A percentile compares a stretch with the other conserved stretches of the same genome.
Conservation (phyloP, 2,113 vertebrate species). For the Hystrix cristata region DNA sequence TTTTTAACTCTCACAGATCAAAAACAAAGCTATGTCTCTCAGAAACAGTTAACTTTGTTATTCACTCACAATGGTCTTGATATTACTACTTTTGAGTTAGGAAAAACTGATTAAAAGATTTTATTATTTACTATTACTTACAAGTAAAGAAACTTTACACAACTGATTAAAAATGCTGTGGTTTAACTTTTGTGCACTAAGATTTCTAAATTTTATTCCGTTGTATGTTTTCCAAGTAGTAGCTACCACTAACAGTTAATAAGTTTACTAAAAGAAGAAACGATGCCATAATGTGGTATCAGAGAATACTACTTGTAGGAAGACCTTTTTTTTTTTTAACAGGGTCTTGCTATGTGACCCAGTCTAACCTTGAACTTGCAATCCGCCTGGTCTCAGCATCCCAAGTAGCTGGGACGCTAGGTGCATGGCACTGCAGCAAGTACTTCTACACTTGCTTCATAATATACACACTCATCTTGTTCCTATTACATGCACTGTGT, state of each 20-base stretch:
- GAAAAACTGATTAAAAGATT: background rate
- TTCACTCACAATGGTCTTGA: background rate
- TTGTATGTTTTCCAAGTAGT: background rate
- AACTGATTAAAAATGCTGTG: background rate
- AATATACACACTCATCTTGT: background rate
- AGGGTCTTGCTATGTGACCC: background rate
- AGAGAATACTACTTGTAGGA: background rate
- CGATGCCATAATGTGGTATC: background rate
- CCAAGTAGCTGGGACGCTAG: background rate
- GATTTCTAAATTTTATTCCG: constrained; percentile 41
- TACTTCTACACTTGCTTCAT: background rate
- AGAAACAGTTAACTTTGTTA: background rate
- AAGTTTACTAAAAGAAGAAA: constrained; percentile 23
- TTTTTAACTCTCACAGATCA: background rate
- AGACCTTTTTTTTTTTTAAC: background rate
- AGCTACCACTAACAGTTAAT: background rate
- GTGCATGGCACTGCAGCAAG: background rate
- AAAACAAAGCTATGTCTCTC: background rate
- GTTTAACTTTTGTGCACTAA: background rate
- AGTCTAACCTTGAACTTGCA: no score
- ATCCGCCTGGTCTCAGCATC: background rate
- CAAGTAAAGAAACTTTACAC: background rate
- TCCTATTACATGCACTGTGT: background rate
- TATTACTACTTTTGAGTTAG: background rate
- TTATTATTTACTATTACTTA: constrained; percentile 5